These are phyloP conservation scores for Bursaphelenchus mucronatus DNA, from an alignment of 1,140 invertebrate species.

Conservation along the genomic window DNA sequence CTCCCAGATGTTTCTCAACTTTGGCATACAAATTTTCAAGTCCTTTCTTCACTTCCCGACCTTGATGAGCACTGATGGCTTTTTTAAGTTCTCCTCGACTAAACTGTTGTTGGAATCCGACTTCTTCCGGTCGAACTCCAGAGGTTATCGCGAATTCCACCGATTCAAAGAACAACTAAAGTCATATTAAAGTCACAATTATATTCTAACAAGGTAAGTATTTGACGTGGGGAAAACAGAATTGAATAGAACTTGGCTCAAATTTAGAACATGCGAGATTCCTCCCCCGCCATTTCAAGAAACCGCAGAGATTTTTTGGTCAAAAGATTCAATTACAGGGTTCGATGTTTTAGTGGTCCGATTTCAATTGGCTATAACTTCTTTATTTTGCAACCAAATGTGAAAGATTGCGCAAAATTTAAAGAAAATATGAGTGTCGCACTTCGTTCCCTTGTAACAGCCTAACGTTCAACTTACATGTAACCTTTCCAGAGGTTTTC, in stretches of 20 bases:
- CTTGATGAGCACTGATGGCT: constrained; percentile 90
- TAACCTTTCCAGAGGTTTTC: constrained; percentile 86
- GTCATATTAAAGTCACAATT: constrained; percentile 23
- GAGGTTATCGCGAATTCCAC: constrained; percentile 81
- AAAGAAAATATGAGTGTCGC: too few species aligned
- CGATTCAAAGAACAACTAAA: constrained; percentile 74
- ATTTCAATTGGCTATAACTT: too few species aligned
- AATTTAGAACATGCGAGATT: too few species aligned
- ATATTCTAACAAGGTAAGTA: too few species aligned
- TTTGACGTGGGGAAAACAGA: too few species aligned
- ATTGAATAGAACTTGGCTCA: too few species aligned
- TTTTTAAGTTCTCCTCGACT: constrained; percentile 92
- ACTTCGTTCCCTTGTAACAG: constrained; percentile 7
- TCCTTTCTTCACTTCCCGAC: constrained; percentile 88
- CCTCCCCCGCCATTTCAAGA: constrained; percentile 8
- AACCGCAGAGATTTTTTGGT: neutral
- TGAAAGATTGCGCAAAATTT: too few species aligned
- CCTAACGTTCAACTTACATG: constrained; percentile 69
- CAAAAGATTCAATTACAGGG: too few species aligned
- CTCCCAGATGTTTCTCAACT: constrained; percentile 91
- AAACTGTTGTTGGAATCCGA: constrained; percentile 93
- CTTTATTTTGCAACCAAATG: too few species aligned
- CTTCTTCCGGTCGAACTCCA: constrained; percentile 92
- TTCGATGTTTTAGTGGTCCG: too few species aligned
- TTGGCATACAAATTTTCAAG: constrained; percentile 90